Evolutionary conservation across 2,797 vertebrate species (phyloP), one percentile per base, ranked within the genome.

Genomic region (Eupleurogrammus muticus): DNA sequence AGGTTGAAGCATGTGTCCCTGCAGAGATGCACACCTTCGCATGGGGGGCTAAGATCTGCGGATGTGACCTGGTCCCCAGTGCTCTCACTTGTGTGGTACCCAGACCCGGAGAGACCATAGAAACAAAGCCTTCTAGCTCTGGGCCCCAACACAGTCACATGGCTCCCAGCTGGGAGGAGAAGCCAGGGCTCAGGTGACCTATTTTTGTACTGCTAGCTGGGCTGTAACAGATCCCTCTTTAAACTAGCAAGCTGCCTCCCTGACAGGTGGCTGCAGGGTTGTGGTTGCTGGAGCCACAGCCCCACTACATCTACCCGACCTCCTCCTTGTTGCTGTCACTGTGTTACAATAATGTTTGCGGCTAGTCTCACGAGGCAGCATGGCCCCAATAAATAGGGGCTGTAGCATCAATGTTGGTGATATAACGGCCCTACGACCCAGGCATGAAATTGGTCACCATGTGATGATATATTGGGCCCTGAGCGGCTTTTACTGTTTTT

Each of bases 121-220:
- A 80, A 70, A 81, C 82, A 80, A 86, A 73, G 87, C 84, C 46
- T 54, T 70, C 70, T 44, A 65, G 63, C 83, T 67, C 63, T 70
- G 66, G 70, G 73, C 77, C 80, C 80, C 64, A 20, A 50, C 52
- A 40, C 42, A 28, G 83, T 92, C 91, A 90, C 83, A 77, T 92
- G 90, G 84, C 75, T 82, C 80, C 77, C 77, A 89, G 76, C 80
- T 87, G 88, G 90, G 92, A 87, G 46, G 71, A 77, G 84, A 82
- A 87, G 75, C 73, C 71, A 67, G 40, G 78, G 85, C 89, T 94
- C 92, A 91, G 92, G 92, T 93, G 89, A 93, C 91, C 75, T 88
- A 87, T 91, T 93, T 90, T 86, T 91, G 86, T 91, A 73, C 71
- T 84, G 82, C 83, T 86, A 72, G 85, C 72, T 90, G 85, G 75